Evolutionary conservation across 2,797 vertebrate genomes (phyloP).

Genomic region (Heterohyrax brucei): DNA sequence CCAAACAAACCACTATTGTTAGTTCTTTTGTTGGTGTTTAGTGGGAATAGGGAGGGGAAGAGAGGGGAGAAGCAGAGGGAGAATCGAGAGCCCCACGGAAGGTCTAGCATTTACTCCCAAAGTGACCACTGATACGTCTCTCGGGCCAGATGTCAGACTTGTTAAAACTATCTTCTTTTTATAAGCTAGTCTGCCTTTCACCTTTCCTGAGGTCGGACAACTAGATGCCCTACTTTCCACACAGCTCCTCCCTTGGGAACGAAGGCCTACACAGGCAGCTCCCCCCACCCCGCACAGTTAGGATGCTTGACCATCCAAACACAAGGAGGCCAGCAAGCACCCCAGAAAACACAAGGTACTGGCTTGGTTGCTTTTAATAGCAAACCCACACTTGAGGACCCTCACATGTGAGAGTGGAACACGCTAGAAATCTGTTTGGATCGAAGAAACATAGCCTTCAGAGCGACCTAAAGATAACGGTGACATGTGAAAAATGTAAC

Average conservation of each 20-base stretch:
- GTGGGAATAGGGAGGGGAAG: neutral
- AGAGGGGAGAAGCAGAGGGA: neutral
- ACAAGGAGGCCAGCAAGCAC: neutral
- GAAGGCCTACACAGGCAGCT: neutral
- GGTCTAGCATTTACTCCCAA: neutral
- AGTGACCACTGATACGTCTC: neutral
- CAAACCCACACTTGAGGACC: neutral
- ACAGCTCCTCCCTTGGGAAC: slow-evolving; percentile 62
- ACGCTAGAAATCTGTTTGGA: neutral
- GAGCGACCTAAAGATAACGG: neutral
- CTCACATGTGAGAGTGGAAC: neutral
- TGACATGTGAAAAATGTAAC: neutral
- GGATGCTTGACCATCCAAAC: slow-evolving; percentile 42
- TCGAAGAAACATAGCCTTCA: neutral
- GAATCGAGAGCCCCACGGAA: neutral
- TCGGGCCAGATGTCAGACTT: slow-evolving; percentile 64
- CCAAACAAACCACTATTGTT: slow-evolving; percentile 25
- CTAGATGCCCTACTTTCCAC: slow-evolving; percentile 69
- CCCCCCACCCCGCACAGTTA: neutral
- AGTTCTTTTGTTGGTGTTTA: slow-evolving; percentile 37
- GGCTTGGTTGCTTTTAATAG: neutral
- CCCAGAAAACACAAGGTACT: neutral
- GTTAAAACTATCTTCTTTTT: slow-evolving; percentile 64
- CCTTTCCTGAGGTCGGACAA: slow-evolving; percentile 76
- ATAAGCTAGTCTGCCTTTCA: slow-evolving; percentile 59